A percentile compares a stretch with the other conserved stretches of the same genome.
phyloP scores from a whole-genome alignment of 2,113 vertebrate species.

The Beaufortia kweichowensis region DNA sequence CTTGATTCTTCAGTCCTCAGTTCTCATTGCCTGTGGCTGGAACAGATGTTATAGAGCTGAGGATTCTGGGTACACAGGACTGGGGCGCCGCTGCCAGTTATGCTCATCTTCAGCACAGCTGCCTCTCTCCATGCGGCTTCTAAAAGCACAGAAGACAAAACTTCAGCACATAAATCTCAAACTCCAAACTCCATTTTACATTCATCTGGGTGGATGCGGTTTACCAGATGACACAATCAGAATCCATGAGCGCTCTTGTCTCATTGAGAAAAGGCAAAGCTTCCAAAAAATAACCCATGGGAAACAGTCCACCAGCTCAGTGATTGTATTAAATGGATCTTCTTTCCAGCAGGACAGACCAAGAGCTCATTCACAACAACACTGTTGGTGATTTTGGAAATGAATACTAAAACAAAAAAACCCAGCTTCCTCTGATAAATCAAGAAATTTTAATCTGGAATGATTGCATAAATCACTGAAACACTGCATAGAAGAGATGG shows the following conservation, averaged over 20 bases:
- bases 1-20: slow-evolving; percentile 39
- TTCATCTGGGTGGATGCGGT: background rate
- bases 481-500: no score
- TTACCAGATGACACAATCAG: no score
- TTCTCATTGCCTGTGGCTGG: slow-evolving; percentile 56
- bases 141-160: slow-evolving; percentile 5
- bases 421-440: no score
- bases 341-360: slow-evolving; percentile 13
- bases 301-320: background rate
- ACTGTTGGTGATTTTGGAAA: background rate
- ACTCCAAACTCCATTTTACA: background rate
- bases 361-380: background rate
- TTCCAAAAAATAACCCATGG: background rate
- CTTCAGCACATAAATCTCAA: background rate
- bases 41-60: slow-evolving; percentile 59
- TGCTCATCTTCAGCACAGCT: slow-evolving; percentile 54
- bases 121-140: slow-evolving; percentile 30
- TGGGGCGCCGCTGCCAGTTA: slow-evolving; percentile 54
- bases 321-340: slow-evolving; percentile 15
- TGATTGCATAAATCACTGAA: background rate
- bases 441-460: background rate
- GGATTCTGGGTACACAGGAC: slow-evolving; percentile 51
- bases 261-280: slow-evolving; percentile 10
- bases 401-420: background rate
- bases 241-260: background rate